phyloP scores from a whole-genome alignment of 2,113 vertebrate genomes.

The Forbesichthys papilliferus region DNA sequence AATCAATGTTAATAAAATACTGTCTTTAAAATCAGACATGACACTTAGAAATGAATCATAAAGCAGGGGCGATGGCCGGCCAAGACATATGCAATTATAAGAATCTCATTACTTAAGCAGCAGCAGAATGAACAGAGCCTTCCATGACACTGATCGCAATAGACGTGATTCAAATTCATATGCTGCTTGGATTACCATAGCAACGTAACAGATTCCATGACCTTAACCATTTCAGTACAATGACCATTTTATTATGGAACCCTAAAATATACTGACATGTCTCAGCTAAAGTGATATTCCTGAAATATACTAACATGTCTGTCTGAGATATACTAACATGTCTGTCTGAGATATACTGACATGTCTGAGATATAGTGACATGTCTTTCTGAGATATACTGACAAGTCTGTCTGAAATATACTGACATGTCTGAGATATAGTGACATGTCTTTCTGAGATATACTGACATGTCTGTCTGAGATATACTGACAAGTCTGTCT shows the following conservation, averaged over 20 bases:
- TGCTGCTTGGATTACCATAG: conserved; percentile 38
- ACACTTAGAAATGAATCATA: conserved; percentile 46
- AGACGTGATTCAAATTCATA: conserved; percentile 50
- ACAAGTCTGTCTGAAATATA: no score
- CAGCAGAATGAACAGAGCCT: conserved; percentile 11
- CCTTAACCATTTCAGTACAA: conserved; percentile 37
- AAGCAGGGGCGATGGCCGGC: conserved; percentile 21
- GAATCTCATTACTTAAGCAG: conserved; percentile 47
- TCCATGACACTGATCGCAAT: conserved; percentile 41
- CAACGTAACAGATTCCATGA: conserved; percentile 29
- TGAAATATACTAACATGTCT: neutral
- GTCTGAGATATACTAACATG: no score
- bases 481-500: no score
- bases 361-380: neutral
- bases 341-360: no score
- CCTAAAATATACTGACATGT: neutral
- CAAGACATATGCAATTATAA: conserved; percentile 44
- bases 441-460: no score
- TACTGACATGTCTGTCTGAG: no score
- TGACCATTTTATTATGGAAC: conserved; percentile 4
- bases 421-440: no score
- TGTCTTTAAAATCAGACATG: conserved; percentile 38
- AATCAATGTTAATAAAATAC: conserved; percentile 32
- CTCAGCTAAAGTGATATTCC: no score
- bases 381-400: no score